Evolutionary conservation across 2,888 invertebrate species (phyloP).

Genomic region (Lithophane semibrunnea): DNA sequence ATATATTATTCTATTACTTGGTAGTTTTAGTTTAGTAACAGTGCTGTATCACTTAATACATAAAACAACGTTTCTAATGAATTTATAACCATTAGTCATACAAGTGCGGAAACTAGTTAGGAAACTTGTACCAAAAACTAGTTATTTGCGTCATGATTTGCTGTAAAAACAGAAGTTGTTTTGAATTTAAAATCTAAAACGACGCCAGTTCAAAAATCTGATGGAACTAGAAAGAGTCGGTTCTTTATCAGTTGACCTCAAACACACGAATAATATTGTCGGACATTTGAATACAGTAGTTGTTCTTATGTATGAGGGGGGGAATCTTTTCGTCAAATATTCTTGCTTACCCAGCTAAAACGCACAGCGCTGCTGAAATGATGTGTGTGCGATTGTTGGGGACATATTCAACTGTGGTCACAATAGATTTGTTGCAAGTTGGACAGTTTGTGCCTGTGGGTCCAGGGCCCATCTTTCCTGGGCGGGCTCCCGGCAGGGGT

Average conservation of each 20-base stretch:
- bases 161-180: constrained; percentile 12
- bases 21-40: constrained; percentile 16
- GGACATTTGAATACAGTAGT: constrained; percentile 26
- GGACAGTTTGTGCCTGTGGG: constrained; percentile 84
- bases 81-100: constrained; percentile 50
- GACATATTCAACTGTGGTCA: constrained; percentile 85
- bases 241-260: constrained; percentile 51
- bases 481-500: constrained; percentile 55
- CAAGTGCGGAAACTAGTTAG: constrained; percentile 35
- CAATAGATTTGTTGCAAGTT: constrained; percentile 83
- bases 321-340: constrained; percentile 18
- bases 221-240: constrained; percentile 30
- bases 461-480: constrained; percentile 83
- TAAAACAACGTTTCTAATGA: constrained; percentile 27
- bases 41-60: constrained; percentile 6
- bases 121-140: constrained; percentile 48
- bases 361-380: constrained; percentile 85
- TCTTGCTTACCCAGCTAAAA: constrained; percentile 83
- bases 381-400: constrained; percentile 87
- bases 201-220: not conserved
- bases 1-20: not conserved
- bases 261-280: constrained; percentile 28
- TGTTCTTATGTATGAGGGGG: constrained; percentile 17
- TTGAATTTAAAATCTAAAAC: constrained; percentile 12
- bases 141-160: constrained; percentile 44